Evolutionary conservation across 2,888 invertebrate species (phyloP).

Genomic region (Lysandra coridon): DNA sequence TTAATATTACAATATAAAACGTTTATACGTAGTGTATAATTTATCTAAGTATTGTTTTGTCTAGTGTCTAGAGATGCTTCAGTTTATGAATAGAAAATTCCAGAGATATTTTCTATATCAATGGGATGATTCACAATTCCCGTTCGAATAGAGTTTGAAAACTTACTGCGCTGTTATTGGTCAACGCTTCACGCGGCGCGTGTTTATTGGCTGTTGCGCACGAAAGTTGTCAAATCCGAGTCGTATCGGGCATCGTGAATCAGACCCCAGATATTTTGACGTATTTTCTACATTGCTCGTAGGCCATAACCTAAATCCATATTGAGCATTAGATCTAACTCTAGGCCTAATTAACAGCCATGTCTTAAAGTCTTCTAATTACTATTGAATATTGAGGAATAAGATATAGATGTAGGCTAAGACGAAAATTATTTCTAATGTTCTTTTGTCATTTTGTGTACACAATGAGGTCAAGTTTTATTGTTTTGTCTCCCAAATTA

Average conservation of each 20-base stretch:
- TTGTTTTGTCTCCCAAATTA: not conserved
- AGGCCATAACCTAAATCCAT: conserved; percentile 30
- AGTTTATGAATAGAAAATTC: conserved; percentile 23
- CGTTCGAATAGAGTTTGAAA: not conserved
- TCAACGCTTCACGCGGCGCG: not conserved
- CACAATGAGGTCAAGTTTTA: not conserved
- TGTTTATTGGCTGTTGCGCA: not conserved
- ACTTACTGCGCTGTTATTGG: not conserved
- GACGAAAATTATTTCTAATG: conserved; percentile 26
- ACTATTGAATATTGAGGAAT: conserved; percentile 21
- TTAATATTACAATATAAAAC: conserved; percentile 17
- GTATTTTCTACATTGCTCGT: conserved; percentile 31
- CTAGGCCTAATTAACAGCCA: conserved; percentile 30
- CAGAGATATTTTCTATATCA: not conserved
- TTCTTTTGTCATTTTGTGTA: conserved; percentile 10
- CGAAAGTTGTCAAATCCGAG: not conserved
- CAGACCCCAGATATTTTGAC: conserved; percentile 39
- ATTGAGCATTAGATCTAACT: conserved; percentile 25
- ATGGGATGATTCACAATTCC: not conserved
- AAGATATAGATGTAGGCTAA: conserved; percentile 11
- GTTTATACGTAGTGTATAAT: conserved; percentile 22
- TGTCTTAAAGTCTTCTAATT: conserved; percentile 21
- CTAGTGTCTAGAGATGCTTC: conserved; percentile 13
- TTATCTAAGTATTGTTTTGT: conserved; percentile 25
- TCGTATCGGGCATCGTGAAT: not conserved